Evolutionary conservation across 2,888 invertebrate species (phyloP), one percentile per base, ranked within the genome.

Genomic region (Drosophila mettleri): DNA sequence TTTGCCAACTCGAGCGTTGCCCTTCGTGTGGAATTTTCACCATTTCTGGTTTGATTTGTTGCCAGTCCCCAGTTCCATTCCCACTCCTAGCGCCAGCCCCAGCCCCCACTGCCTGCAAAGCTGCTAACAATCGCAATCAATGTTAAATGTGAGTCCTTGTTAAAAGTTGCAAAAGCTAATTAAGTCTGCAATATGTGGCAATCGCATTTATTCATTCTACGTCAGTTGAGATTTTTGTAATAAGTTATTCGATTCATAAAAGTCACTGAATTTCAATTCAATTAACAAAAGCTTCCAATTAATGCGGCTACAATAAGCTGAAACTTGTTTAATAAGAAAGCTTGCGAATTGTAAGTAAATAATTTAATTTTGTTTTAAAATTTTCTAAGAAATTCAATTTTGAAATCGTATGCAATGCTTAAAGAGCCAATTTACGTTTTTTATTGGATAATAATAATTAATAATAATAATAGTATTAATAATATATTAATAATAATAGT

Each of bases 121-220:
- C 38, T 39, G 34, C 29, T 22, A 54, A 57, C 75, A 76, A 80
- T 73, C 67, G 60, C 72, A 62, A 58, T 75, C 54, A 65, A 62
- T 69, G 73, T 66, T 67, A 66, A 60, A 69, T 82, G 74, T 59
- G 80, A 72, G 64, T 43, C 43, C 43, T 46, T 41, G 62, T 66
- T 62, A 22, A 60, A 46, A 41, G 45, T 51, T 33, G 24, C 52
- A 38, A 61, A 57, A 61, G 57, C 76, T 76, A 61, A 76, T 74
- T 72, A 72, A 57, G 62, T 39, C 58, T 49, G 57, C 71, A 53
- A 46, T 62, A 60, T 73, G 59, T 68, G 73, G 69, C 61, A 43
- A 41, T 29, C 41, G 33, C 57, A 63, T 46, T 52, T 18, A 55
- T 55, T 41, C 58, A 53, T 41, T 49, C 16, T 27, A 31, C 45